Evolutionary conservation across 2,113 vertebrate species (phyloP).

Genomic region (Prinia subflava): DNA sequence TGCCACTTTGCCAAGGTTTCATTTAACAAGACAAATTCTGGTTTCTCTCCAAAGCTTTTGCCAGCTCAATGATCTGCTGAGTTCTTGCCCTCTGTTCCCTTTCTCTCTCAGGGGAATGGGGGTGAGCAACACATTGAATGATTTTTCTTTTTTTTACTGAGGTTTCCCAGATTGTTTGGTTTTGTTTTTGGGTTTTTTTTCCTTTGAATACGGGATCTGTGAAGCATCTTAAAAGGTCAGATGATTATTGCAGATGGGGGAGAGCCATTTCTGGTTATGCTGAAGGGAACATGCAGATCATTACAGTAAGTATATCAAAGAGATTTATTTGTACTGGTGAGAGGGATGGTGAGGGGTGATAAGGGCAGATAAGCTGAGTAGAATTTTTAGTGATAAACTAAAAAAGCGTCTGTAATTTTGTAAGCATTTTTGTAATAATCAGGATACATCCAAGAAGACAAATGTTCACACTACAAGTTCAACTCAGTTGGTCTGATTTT

Average conservation of each 20-base stretch:
- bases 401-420: constrained; percentile 14
- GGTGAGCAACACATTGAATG: not conserved
- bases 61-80: not conserved
- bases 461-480: not conserved
- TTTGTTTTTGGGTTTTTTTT: not conserved
- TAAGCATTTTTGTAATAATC: constrained; percentile 65
- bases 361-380: not conserved
- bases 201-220: constrained; percentile 21
- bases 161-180: constrained; percentile 8
- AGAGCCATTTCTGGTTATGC: not conserved
- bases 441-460: not conserved
- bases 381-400: constrained; percentile 56
- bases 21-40: constrained; percentile 24
- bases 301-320: constrained; percentile 8
- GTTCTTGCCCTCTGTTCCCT: not conserved
- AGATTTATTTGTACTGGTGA: not conserved
- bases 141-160: constrained; percentile 9
- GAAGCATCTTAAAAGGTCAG: constrained; percentile 31
- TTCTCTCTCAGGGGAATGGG: not conserved
- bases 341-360: not conserved
- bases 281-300: constrained; percentile 30
- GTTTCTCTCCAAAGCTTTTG: constrained; percentile 31
- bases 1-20: constrained; percentile 46
- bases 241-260: constrained; percentile 5
- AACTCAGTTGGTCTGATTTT: constrained; percentile 45